Evolutionary conservation across 2,888 invertebrate genomes (phyloP).

Genomic region (Parascotia fuliginaria): DNA sequence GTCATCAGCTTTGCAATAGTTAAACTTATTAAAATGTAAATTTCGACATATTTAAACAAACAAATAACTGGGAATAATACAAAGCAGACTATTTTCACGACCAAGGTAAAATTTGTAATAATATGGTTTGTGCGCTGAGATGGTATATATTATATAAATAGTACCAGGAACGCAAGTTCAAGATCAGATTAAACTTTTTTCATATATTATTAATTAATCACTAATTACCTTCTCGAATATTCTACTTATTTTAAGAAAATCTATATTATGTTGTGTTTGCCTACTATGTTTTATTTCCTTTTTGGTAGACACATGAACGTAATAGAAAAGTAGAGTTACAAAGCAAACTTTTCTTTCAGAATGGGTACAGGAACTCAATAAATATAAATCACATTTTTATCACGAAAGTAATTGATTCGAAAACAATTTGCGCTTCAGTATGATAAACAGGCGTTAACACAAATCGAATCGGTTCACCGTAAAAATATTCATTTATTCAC

Average conservation of each 20-base stretch:
- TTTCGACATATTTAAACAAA: too few species aligned
- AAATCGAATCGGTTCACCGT: slow-evolving; percentile 28
- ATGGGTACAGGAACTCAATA: slow-evolving; percentile 1
- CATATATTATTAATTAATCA: too few species aligned
- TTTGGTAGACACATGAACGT: neutral
- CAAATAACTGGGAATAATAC: too few species aligned
- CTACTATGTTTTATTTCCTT: neutral
- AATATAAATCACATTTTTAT: slow-evolving; percentile 8
- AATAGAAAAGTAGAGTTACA: slow-evolving; percentile 5
- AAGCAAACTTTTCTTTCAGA: slow-evolving; percentile 2
- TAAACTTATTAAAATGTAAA: too few species aligned
- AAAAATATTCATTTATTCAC: slow-evolving; percentile 71
- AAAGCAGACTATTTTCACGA: too few species aligned
- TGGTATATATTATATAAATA: too few species aligned
- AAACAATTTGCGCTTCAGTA: slow-evolving; percentile 12
- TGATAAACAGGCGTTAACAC: slow-evolving; percentile 18
- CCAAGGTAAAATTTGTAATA: too few species aligned
- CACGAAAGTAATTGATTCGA: slow-evolving; percentile 18
- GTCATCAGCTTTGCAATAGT: too few species aligned
- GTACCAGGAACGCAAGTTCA: too few species aligned
- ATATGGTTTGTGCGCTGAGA: too few species aligned
- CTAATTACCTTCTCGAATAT: too few species aligned
- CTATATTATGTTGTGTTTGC: neutral
- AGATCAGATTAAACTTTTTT: too few species aligned
- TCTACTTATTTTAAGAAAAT: neutral